Evolutionary conservation across 2,888 invertebrate genomes (phyloP), one percentile per base, ranked within the genome.

Genomic region (Spodoptera littoralis): DNA sequence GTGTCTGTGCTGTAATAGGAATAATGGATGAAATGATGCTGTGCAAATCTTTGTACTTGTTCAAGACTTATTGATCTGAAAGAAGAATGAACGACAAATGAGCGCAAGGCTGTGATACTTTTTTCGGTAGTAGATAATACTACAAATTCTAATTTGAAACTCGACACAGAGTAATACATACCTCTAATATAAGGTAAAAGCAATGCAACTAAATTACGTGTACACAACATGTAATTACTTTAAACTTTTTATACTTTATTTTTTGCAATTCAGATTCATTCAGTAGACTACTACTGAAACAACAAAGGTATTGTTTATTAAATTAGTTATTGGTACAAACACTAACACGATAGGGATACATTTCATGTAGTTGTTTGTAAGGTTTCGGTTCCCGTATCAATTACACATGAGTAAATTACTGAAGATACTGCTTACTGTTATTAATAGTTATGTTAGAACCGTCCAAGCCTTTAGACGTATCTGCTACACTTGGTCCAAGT

Each of bases 401-500:
- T 77, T 77, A 69, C 53, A 66, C 54, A 65, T 50, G 65, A 74
- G 59, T 48, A 67, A 70, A 74, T 60, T 66, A 45, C 65, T 70
- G n/a, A 60, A 69, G 54, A 58, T 64, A 65, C 43, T 47, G 58
- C 57, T 67, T 67, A 65, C 44, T 60, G 58, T 67, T 77, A 70
- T 68, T 72, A 72, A 71, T 70, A 70, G 68, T 66, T 65, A 24
- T 41, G 64, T 63, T 60, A 27, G 50, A 36, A 18, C 50, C 42
- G 18, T 45, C 55, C 50, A 60, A 60, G 60, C 55, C 63, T 66
- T 44, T 36, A 58, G 51, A 49, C 63, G 66, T 70, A 64, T 72
- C 73, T 80, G 60, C 48, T 57, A 68, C 60, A 73, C 72, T 68
- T 82, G 75, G 4, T 81, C 70, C 72, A 85, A 87, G 84, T 86